Evolutionary conservation across 2,888 invertebrate genomes (phyloP).

Genomic region (Cristatella mucedo): DNA sequence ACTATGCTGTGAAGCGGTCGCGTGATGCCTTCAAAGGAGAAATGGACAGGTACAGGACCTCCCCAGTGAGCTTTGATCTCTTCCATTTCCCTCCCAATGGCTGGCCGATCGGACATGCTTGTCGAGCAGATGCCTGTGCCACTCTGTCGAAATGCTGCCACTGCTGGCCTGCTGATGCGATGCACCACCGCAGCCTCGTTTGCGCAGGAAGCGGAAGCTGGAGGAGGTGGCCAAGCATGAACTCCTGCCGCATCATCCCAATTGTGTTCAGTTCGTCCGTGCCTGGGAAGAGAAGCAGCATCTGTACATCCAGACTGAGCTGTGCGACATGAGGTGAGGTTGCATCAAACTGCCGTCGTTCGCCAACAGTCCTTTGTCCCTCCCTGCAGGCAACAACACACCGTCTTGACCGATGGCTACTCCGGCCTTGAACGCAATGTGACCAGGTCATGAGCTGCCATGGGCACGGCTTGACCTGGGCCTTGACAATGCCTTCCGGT

Average conservation of each 20-base stretch:
- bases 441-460: too few relatives aligned
- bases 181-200: background rate
- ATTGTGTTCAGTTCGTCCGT: conserved; percentile 50
- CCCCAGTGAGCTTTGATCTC: too few relatives aligned
- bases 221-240: conserved; percentile 55
- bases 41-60: conserved; percentile 41
- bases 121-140: background rate
- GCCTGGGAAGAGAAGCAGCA: conserved; percentile 59
- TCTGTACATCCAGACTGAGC: conserved; percentile 55
- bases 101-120: background rate
- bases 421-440: too few relatives aligned
- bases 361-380: too few relatives aligned
- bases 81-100: background rate
- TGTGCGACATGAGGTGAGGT: conserved; percentile 47
- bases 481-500: too few relatives aligned
- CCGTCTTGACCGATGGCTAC: too few relatives aligned
- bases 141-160: too few relatives aligned
- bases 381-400: too few relatives aligned
- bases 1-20: conserved; percentile 56
- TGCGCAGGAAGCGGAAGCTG: conserved; percentile 42
- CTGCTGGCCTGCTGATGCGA: too few relatives aligned
- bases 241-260: conserved; percentile 49
- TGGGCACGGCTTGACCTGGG: too few relatives aligned
- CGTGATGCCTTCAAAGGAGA: conserved; percentile 47
- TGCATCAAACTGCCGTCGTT: too few relatives aligned